Evolutionary conservation across 1,140 invertebrate species (phyloP).

Genomic region (Heliconius congener): DNA sequence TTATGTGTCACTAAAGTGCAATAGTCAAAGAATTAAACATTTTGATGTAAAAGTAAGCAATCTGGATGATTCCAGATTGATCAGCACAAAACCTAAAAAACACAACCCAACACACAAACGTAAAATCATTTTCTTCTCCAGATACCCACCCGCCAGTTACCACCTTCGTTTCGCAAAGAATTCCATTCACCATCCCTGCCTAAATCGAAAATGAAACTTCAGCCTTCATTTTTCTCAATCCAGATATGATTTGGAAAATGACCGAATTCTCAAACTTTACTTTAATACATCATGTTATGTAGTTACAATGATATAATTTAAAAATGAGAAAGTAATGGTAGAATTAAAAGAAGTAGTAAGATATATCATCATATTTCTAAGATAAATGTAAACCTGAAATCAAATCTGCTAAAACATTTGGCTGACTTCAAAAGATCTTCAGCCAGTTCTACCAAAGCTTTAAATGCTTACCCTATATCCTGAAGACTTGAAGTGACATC

Average conservation of each 20-base stretch:
- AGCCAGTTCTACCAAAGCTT: slow-evolving; percentile 10
- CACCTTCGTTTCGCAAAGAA: slow-evolving; percentile 60
- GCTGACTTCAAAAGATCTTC: background rate
- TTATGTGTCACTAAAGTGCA: background rate
- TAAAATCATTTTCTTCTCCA: slow-evolving; percentile 19
- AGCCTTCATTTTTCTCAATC: slow-evolving; percentile 71
- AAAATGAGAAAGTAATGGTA: background rate
- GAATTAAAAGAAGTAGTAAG: background rate
- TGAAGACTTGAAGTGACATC: slow-evolving; percentile 98
- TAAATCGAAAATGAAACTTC: slow-evolving; percentile 79
- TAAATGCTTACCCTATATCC: slow-evolving; percentile 94
- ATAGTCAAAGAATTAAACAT: too few species aligned
- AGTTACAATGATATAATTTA: background rate
- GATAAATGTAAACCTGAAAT: background rate
- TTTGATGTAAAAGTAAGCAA: background rate
- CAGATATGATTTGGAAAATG: slow-evolving; percentile 68
- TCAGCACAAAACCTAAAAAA: background rate
- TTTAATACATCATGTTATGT: background rate
- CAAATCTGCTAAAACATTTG: background rate
- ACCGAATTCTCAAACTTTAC: slow-evolving; percentile 65
- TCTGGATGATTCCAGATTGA: background rate
- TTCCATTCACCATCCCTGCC: slow-evolving; percentile 60
- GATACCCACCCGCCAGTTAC: slow-evolving; percentile 79
- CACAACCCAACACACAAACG: background rate
- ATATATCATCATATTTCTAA: background rate